These are phyloP conservation scores for Dermatophagoides farinae DNA, from an alignment of 1,140 invertebrate species.

Conservation along the genomic window DNA sequence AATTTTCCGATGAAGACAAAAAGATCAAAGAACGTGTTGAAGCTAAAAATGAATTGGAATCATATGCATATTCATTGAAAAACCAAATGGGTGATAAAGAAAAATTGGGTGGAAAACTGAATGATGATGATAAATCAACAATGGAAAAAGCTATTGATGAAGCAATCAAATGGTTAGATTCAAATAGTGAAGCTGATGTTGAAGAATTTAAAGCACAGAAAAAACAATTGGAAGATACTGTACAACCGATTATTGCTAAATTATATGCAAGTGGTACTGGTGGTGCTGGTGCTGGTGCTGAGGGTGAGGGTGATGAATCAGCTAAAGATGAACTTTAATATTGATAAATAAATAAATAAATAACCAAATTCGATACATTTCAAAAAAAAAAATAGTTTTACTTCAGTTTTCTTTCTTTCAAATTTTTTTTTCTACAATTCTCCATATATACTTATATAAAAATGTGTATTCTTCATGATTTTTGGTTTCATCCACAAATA, in stretches of 20 bases:
- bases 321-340: not conserved
- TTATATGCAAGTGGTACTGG: slow-evolving; percentile 54
- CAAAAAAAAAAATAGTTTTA: too few species aligned
- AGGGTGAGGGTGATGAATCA: slow-evolving; percentile 1
- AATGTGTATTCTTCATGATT: too few species aligned
- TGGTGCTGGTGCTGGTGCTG: slow-evolving; percentile 20
- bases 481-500: too few species aligned
- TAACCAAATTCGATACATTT: too few species aligned
- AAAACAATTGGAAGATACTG: slow-evolving; percentile 83
- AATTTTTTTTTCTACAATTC: too few species aligned
- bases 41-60: slow-evolving; percentile 65
- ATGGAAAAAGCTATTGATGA: slow-evolving; percentile 86
- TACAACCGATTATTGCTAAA: slow-evolving; percentile 93
- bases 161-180: slow-evolving; percentile 81
- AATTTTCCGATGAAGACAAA: slow-evolving; percentile 95
- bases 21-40: slow-evolving; percentile 91
- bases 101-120: slow-evolving; percentile 79
- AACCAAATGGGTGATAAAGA: slow-evolving; percentile 94
- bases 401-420: too few species aligned
- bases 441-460: too few species aligned
- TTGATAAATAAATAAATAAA: too few species aligned
- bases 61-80: slow-evolving; percentile 91
- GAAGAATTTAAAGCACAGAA: slow-evolving; percentile 92
- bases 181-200: slow-evolving; percentile 76
- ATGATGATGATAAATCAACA: slow-evolving; percentile 75